Evolutionary conservation across 2,888 invertebrate species (phyloP).

Genomic region (Rhamnusium bicolor): DNA sequence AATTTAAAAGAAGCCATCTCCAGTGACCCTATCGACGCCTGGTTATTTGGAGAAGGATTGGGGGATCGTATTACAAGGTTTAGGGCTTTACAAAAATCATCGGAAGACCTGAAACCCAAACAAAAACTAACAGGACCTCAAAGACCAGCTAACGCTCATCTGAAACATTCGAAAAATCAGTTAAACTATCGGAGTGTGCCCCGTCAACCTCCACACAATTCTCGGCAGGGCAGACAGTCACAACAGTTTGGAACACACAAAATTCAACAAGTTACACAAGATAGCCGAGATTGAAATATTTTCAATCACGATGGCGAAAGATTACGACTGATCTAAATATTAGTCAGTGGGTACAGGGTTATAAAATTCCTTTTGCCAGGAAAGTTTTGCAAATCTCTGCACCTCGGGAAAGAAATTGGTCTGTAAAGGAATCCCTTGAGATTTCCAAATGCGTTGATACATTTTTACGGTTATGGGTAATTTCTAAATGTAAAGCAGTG

Average conservation of each 20-base stretch:
- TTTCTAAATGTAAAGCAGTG: slow-evolving; percentile 2
- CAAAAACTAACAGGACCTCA: not conserved
- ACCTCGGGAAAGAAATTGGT: not conserved
- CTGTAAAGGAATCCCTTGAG: not conserved
- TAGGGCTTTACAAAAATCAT: not conserved
- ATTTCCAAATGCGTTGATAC: slow-evolving; percentile 7
- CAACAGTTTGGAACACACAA: not conserved
- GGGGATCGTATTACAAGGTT: not conserved
- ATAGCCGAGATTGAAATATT: not conserved
- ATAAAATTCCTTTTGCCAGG: not conserved
- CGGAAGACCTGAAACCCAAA: slow-evolving; percentile 1
- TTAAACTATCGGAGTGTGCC: slow-evolving; percentile 40
- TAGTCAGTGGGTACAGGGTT: not conserved
- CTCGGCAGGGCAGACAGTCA: slow-evolving; percentile 26
- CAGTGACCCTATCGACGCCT: not conserved
- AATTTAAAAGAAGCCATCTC: slow-evolving; percentile 3
- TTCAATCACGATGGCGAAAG: slow-evolving; percentile 7
- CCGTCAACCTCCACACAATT: slow-evolving; percentile 17
- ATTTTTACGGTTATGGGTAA: not conserved
- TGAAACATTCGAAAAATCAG: slow-evolving; percentile 7
- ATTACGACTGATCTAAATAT: not conserved
- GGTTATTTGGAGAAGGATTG: not conserved
- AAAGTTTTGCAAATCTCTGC: not conserved
- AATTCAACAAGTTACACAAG: not conserved
- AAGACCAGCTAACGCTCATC: not conserved